Percentiles rank a stretch among this genome's conserved stretches.
Conservation (phyloP, 1,140 invertebrate species). For the Apis laboriosa region DNA sequence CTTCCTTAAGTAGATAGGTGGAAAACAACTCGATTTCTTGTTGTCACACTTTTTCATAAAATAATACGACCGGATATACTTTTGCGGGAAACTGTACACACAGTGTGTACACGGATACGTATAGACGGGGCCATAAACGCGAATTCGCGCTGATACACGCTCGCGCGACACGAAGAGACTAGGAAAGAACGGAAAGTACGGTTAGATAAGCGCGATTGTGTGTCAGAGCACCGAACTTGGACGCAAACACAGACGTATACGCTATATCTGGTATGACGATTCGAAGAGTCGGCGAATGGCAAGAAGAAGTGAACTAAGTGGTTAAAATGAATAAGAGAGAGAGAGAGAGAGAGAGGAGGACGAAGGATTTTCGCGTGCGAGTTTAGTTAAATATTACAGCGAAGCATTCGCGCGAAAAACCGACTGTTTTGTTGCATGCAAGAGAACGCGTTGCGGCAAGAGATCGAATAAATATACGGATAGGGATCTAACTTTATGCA, state of each 20-base stretch:
- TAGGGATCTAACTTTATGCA: conserved; percentile 49
- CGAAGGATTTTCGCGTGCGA: conserved; percentile 31
- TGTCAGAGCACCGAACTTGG: conserved; percentile 29
- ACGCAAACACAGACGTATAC: conserved; percentile 30
- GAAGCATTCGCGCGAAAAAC: conserved; percentile 49
- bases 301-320: neutral
- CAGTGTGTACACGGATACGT: neutral
- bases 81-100: too few relatives aligned
- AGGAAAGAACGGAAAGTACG: conserved; percentile 11
- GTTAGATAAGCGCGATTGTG: conserved; percentile 40
- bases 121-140: conserved; percentile 20
- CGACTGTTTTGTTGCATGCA: conserved; percentile 41
- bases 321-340: conserved; percentile 29
- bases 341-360: neutral
- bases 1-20: too few relatives aligned
- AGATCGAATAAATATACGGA: conserved; percentile 52
- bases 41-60: too few relatives aligned
- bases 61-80: too few relatives aligned
- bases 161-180: neutral
- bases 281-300: conserved; percentile 1
- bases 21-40: too few relatives aligned
- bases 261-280: conserved; percentile 26
- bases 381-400: conserved; percentile 48
- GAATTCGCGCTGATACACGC: conserved; percentile 31
- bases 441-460: neutral